Evolutionary conservation across 2,113 vertebrate species (phyloP).

Genomic region (Trichechus manatus): DNA sequence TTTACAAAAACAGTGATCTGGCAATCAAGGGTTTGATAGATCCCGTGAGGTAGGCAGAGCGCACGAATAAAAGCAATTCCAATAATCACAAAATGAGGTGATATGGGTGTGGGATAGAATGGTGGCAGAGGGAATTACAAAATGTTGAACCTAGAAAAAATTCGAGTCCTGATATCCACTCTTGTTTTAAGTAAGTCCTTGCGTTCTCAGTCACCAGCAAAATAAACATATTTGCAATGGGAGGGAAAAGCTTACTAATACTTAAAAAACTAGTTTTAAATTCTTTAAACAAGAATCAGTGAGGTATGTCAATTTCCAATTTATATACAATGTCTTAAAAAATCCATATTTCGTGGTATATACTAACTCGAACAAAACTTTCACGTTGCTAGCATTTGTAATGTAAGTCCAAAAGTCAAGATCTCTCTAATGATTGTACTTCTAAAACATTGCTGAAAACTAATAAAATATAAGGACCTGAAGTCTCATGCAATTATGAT

Average conservation of each 20-base stretch:
- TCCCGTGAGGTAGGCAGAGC: too few species aligned
- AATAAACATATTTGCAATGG: not conserved
- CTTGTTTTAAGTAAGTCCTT: not conserved
- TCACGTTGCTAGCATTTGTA: not conserved
- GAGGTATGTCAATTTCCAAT: not conserved
- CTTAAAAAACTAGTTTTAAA: not conserved
- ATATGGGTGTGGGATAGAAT: not conserved
- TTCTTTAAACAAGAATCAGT: slow-evolving; percentile 7
- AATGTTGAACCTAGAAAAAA: not conserved
- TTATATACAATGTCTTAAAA: not conserved
- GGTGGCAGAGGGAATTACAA: not conserved
- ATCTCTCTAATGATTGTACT: slow-evolving; percentile 53
- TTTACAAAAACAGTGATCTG: not conserved
- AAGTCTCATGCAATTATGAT: not conserved
- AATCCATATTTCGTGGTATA: not conserved
- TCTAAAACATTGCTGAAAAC: slow-evolving; percentile 43
- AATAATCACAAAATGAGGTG: not conserved
- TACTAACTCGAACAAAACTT: slow-evolving; percentile 37
- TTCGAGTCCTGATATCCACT: not conserved
- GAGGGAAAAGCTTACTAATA: not conserved
- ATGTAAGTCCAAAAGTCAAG: slow-evolving; percentile 30
- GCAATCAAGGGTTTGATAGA: not conserved
- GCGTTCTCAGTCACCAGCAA: not conserved
- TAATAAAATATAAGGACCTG: slow-evolving; percentile 1
- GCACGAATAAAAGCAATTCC: not conserved